A percentile compares a stretch with the other conserved stretches of the same genome.
These are phyloP conservation scores for Diaphora mendica DNA, from an alignment of 2,888 invertebrate genomes.

Conservation along the genomic window DNA sequence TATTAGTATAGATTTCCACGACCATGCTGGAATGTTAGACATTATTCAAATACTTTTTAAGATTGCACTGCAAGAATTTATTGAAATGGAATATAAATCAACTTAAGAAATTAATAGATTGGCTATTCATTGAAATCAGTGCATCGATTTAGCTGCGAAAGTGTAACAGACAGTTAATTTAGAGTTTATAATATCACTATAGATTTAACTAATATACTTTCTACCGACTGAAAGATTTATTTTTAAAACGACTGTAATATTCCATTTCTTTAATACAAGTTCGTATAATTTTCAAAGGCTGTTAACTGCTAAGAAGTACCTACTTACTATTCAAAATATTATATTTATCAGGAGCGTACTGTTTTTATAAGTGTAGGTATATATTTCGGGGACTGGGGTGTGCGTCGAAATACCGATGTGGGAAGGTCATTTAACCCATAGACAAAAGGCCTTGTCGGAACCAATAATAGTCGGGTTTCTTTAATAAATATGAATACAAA, in stretches of 20 bases:
- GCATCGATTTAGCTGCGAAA: too few relatives aligned
- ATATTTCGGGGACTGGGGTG: neutral
- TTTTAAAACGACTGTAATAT: too few relatives aligned
- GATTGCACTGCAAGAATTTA: constrained; percentile 19
- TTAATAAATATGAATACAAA: neutral
- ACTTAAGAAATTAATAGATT: constrained; percentile 21
- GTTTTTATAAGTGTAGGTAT: neutral
- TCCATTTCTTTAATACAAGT: too few relatives aligned
- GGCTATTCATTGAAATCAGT: constrained; percentile 24
- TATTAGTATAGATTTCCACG: too few relatives aligned
- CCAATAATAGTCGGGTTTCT: neutral
- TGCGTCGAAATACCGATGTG: neutral
- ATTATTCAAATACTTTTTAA: constrained; percentile 17
- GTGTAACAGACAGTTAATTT: too few relatives aligned
- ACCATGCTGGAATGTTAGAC: neutral
- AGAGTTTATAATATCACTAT: too few relatives aligned
- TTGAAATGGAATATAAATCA: constrained; percentile 18
- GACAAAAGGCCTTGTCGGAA: neutral
- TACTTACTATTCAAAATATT: too few relatives aligned
- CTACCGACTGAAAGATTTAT: neutral
- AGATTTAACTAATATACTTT: constrained; percentile 20
- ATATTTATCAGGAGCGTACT: neutral
- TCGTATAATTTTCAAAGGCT: too few relatives aligned
- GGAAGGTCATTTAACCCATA: neutral
- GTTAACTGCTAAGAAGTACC: too few relatives aligned